Conservation (phyloP, 2,113 vertebrate species). For the Gymnogyps californianus region DNA sequence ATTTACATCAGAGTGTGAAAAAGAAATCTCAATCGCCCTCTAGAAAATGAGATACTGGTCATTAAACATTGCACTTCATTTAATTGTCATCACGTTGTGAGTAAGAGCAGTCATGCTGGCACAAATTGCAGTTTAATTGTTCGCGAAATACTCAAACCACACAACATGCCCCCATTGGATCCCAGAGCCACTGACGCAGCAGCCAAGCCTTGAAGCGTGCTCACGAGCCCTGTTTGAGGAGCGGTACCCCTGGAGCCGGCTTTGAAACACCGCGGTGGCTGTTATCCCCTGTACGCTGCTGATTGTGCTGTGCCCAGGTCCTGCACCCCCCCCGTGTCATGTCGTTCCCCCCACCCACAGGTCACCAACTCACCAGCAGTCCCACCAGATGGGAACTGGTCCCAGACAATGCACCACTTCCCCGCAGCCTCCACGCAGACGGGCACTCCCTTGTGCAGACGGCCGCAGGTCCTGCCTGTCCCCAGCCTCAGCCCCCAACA, state of each 20-base stretch:
- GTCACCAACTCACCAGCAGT: background rate
- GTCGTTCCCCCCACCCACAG: rapidly evolving
- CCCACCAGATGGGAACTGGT: background rate
- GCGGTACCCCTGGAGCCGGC: background rate
- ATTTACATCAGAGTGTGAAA: background rate
- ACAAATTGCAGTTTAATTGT: background rate
- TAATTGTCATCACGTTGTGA: background rate
- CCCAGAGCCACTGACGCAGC: background rate
- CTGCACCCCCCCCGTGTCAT: rapidly evolving
- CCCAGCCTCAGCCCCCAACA: background rate
- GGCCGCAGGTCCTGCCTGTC: background rate
- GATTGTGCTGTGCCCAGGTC: background rate
- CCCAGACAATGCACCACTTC: background rate
- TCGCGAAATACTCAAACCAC: background rate
- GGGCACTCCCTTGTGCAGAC: background rate
- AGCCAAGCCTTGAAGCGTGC: background rate
- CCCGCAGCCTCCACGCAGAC: rapidly evolving
- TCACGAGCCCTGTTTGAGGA: background rate
- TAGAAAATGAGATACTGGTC: background rate
- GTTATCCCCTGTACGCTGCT: rapidly evolving
- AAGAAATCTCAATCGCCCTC: background rate
- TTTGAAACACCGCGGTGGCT: background rate
- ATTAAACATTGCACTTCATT: background rate
- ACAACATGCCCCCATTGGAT: background rate
- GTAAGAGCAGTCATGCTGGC: background rate